A percentile compares a stretch with the other conserved stretches of the same genome.
These are phyloP conservation scores for Microtus ochrogaster DNA, from an alignment of 2,113 vertebrate genomes.

Conservation along the genomic window DNA sequence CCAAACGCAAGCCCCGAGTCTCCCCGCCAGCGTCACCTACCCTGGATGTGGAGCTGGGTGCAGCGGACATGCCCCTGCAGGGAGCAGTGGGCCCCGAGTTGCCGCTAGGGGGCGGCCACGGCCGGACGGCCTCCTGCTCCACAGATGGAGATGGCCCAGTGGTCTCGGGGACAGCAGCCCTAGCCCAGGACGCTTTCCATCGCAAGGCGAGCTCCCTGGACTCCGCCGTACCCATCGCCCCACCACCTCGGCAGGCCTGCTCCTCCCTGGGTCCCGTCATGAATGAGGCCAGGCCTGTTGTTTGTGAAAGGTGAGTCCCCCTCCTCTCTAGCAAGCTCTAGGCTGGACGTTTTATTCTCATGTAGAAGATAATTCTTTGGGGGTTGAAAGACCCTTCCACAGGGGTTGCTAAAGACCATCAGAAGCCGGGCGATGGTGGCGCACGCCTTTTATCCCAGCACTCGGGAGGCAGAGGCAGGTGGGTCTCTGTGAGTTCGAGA, in stretches of 20 bases:
- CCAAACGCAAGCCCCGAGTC: conserved; percentile 94
- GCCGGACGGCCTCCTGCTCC: conserved; percentile 81
- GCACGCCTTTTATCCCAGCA: too few relatives aligned
- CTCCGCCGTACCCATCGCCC: conserved; percentile 89
- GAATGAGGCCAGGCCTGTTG: conserved; percentile 93
- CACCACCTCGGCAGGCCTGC: conserved; percentile 95
- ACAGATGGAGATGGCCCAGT: conserved; percentile 85
- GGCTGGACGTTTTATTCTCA: background rate
- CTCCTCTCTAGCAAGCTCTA: fast-evolving
- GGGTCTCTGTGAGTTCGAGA: too few relatives aligned
- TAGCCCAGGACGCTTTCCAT: conserved; percentile 85
- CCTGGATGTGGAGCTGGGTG: conserved; percentile 91
- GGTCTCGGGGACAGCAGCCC: conserved; percentile 53
- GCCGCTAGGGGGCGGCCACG: conserved; percentile 67
- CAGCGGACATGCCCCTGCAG: conserved; percentile 88
- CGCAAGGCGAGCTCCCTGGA: conserved; percentile 90
- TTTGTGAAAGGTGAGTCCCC: conserved; percentile 93
- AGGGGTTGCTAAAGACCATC: too few relatives aligned
- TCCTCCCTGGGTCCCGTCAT: conserved; percentile 92
- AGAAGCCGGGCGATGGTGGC: too few relatives aligned
- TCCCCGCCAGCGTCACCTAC: conserved; percentile 97
- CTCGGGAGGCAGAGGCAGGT: too few relatives aligned
- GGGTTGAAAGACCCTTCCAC: too few relatives aligned
- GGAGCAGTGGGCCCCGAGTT: conserved; percentile 92
- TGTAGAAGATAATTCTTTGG: background rate